Evolutionary conservation across 2,888 invertebrate genomes (phyloP).

Genomic region (Dioctria rufipes): DNA sequence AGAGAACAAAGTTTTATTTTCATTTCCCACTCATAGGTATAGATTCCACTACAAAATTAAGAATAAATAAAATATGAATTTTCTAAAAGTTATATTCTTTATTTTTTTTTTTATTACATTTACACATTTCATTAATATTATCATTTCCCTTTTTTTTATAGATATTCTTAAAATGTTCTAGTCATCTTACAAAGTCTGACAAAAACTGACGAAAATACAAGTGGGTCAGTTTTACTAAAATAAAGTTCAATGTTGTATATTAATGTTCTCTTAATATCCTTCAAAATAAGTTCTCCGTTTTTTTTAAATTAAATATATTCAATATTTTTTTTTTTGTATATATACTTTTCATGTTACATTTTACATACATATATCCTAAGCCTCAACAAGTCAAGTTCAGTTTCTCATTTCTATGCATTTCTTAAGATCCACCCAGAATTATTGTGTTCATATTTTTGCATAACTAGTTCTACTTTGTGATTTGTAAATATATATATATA

Average conservation of each 20-base stretch:
- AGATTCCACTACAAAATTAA: too few species aligned
- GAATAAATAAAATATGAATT: background rate
- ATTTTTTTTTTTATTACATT: slow-evolving; percentile 41
- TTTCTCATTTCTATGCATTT: background rate
- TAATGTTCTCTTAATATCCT: slow-evolving; percentile 40
- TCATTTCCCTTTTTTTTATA: slow-evolving; percentile 31
- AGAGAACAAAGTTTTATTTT: too few species aligned
- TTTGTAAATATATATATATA: slow-evolving; percentile 37
- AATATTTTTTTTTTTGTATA: slow-evolving; percentile 42
- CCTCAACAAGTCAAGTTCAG: slow-evolving; percentile 32
- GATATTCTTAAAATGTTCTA: slow-evolving; percentile 39
- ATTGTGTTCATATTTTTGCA: slow-evolving; percentile 5
- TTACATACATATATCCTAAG: background rate
- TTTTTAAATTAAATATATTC: slow-evolving; percentile 32
- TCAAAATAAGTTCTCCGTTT: slow-evolving; percentile 45
- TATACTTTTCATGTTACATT: background rate
- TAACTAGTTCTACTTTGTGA: slow-evolving; percentile 15
- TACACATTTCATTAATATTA: slow-evolving; percentile 43
- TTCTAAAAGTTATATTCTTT: slow-evolving; percentile 50
- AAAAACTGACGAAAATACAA: slow-evolving; percentile 47
- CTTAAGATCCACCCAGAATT: background rate
- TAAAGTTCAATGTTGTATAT: slow-evolving; percentile 46
- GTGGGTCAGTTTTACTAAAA: slow-evolving; percentile 42
- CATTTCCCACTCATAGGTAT: too few species aligned
- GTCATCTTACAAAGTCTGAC: slow-evolving; percentile 42